A percentile compares a stretch with the other conserved stretches of the same genome.
phyloP scores from a whole-genome alignment of 2,797 vertebrate genomes.

The Garrulus glandarius region DNA sequence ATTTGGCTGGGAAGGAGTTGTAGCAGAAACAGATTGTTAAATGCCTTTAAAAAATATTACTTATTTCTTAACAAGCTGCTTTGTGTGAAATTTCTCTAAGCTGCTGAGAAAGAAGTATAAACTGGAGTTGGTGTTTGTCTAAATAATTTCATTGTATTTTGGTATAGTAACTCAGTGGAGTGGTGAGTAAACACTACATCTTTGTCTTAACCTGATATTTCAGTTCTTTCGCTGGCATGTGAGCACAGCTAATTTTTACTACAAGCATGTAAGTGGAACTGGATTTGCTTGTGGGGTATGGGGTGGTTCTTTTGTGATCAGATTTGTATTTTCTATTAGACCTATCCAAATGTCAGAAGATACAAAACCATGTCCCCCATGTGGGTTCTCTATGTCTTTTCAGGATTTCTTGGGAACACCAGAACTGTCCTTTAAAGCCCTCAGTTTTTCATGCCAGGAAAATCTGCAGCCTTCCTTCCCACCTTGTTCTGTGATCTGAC shows the following conservation, averaged over 20 bases:
- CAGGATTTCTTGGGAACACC: not conserved
- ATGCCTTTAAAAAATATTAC: not conserved
- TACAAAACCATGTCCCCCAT: not conserved
- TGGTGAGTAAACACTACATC: not conserved
- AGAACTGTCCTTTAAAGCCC: not conserved
- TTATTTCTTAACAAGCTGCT: constrained; percentile 50
- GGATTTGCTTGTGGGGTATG: not conserved
- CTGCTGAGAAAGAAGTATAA: not conserved
- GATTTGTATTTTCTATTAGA: not conserved
- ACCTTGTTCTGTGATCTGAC: not conserved
- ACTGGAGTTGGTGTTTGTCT: not conserved
- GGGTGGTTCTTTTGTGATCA: not conserved
- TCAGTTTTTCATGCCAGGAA: not conserved
- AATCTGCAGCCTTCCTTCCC: not conserved
- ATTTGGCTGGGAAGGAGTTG: constrained; percentile 41
- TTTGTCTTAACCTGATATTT: not conserved
- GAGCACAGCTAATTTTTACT: not conserved
- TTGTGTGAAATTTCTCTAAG: not conserved
- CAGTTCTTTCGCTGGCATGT: not conserved
- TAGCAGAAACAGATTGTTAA: constrained; percentile 53
- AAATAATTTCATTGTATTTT: constrained; percentile 30
- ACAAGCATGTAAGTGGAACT: not conserved
- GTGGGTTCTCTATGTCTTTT: not conserved
- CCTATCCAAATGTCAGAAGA: not conserved
- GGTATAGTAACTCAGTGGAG: not conserved